phyloP scores from a whole-genome alignment of 2,797 vertebrate species.

The Mormyrops boulengeri region DNA sequence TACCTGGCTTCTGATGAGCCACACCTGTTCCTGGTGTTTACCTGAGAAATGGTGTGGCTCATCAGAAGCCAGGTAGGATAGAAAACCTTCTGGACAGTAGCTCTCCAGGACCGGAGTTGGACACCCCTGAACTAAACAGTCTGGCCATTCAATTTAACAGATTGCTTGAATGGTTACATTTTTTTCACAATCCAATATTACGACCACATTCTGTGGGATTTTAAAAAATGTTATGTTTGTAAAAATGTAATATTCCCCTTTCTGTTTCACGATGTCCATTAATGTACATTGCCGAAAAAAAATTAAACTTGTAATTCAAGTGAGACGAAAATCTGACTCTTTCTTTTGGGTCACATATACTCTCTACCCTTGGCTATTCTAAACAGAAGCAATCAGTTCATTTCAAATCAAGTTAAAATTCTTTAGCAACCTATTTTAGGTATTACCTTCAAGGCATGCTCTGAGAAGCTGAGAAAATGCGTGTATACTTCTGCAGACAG shows the following conservation, averaged over 20 bases:
- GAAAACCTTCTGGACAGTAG: no score
- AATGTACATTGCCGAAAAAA: neutral
- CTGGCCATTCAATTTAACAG: neutral
- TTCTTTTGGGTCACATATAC: neutral
- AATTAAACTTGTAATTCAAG: neutral
- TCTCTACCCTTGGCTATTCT: neutral
- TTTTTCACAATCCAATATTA: neutral
- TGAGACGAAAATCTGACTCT: neutral
- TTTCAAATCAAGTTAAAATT: slow-evolving; percentile 7
- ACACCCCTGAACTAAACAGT: neutral
- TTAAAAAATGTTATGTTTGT: neutral
- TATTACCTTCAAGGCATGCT: neutral
- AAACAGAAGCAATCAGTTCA: neutral
- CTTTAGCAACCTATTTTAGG: slow-evolving; percentile 5
- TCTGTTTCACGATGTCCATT: neutral
- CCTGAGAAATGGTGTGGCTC: no score
- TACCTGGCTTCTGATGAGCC: no score
- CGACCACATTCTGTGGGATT: neutral
- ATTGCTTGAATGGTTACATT: neutral
- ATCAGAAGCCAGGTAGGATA: no score
- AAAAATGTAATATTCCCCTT: neutral
- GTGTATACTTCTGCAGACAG: neutral
- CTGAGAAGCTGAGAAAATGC: neutral
- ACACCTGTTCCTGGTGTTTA: no score
- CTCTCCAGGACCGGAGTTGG: no score